phyloP scores from a whole-genome alignment of 2,888 invertebrate species.

The Polymixis flavicincta region DNA sequence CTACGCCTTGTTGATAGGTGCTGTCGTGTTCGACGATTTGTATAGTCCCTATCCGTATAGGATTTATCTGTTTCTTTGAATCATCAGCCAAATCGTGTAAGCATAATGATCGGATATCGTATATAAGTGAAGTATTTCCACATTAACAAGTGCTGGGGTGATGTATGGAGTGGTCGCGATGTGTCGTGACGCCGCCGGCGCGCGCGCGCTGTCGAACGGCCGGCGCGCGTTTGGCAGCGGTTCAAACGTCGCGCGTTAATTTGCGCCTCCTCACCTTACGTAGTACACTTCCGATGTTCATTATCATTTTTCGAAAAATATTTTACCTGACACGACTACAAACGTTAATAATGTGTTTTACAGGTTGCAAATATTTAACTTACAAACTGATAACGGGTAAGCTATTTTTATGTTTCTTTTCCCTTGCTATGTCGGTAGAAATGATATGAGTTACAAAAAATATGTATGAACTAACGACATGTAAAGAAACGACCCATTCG shows the following conservation, averaged over 20 bases:
- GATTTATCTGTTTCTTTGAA: conserved; percentile 31
- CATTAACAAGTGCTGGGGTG: conserved; percentile 27
- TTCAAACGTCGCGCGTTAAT: conserved; percentile 63
- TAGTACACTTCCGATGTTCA: conserved; percentile 24
- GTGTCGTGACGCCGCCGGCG: background rate
- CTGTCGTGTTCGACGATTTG: conserved; percentile 22
- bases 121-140: conserved; percentile 34
- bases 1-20: conserved; percentile 9
- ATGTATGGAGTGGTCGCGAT: conserved; percentile 24
- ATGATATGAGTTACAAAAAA: background rate
- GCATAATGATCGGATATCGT: conserved; percentile 27
- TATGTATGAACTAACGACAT: too few species aligned
- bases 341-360: background rate
- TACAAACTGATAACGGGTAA: background rate
- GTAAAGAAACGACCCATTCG: background rate
- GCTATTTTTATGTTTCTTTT: background rate
- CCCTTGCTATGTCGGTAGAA: too few species aligned
- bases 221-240: conserved; percentile 62
- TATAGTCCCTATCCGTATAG: conserved; percentile 3
- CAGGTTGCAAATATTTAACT: background rate
- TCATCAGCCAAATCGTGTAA: conserved; percentile 26
- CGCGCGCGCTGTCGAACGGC: background rate
- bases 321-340: background rate
- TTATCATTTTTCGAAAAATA: conserved; percentile 7
- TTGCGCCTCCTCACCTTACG: conserved; percentile 59